Conservation (phyloP, 92 coral and sea anemone species). For the Porites lobata region DNA sequence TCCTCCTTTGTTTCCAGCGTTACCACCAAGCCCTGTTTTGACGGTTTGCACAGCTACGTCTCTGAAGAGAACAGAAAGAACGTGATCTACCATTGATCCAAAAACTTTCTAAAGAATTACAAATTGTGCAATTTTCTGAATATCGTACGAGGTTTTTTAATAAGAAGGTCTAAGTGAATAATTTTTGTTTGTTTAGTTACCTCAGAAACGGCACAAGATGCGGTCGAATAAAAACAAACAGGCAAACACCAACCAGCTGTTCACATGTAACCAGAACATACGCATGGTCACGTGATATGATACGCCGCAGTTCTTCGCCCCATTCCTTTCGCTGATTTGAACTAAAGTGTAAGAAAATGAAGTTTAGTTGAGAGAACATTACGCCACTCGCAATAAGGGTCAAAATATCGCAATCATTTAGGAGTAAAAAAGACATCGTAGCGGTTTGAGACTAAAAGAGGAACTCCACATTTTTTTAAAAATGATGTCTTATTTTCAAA, state of each 20-base stretch:
- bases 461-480: too few relatives aligned
- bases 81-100: not conserved
- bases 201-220: conserved; percentile 92
- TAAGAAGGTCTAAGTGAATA: too few relatives aligned
- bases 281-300: conserved; percentile 97
- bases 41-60: conserved; percentile 98
- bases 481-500: too few relatives aligned
- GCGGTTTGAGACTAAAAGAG: too few relatives aligned
- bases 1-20: conserved; percentile 99
- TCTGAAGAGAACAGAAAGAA: conserved; percentile 39
- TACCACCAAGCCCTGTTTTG: conserved; percentile 98
- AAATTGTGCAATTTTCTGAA: too few relatives aligned
- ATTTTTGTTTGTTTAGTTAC: conserved; percentile 36
- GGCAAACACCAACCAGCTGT: conserved; percentile 97
- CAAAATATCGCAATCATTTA: too few relatives aligned
- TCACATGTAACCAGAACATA: conserved; percentile 97
- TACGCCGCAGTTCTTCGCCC: conserved; percentile 98
- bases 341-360: conserved; percentile 41
- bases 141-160: too few relatives aligned
- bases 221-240: conserved; percentile 92
- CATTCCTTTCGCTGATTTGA: conserved; percentile 97
- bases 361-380: too few relatives aligned
- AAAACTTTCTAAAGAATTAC: too few relatives aligned
- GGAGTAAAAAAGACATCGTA: too few relatives aligned
- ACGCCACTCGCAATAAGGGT: too few relatives aligned